A percentile compares a stretch with the other conserved stretches of the same genome.
Conservation (phyloP, 2,113 vertebrate genomes). For the Gasterosteus nipponicus region DNA sequence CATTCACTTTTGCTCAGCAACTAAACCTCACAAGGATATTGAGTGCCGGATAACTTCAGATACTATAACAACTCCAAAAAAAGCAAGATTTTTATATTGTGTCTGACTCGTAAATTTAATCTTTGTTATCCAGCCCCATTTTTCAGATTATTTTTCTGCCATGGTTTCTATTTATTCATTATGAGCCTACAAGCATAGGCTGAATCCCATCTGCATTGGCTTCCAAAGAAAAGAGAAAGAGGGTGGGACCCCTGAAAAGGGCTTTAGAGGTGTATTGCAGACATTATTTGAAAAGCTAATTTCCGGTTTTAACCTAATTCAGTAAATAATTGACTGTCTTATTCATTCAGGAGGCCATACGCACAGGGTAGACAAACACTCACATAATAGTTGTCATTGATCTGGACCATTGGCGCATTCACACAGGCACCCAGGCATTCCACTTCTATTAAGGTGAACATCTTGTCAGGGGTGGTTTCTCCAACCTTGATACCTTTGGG, state of each 20-base stretch:
- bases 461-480: slow-evolving; percentile 94
- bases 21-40: background rate
- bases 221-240: background rate
- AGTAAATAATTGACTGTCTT: slow-evolving; percentile 25
- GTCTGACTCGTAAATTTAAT: slow-evolving; percentile 7
- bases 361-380: slow-evolving; percentile 75
- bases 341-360: slow-evolving; percentile 9
- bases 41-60: slow-evolving; percentile 11
- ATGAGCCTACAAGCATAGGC: background rate
- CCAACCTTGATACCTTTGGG: slow-evolving; percentile 93
- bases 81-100: slow-evolving; percentile 4
- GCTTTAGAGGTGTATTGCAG: background rate
- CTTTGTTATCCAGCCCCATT: background rate
- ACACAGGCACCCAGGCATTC: slow-evolving; percentile 98
- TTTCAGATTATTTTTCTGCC: background rate
- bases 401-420: slow-evolving; percentile 98
- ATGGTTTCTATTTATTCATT: background rate
- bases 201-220: slow-evolving; percentile 6
- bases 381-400: slow-evolving; percentile 99
- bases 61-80: slow-evolving; percentile 13
- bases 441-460: slow-evolving; percentile 95
- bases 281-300: slow-evolving; percentile 23
- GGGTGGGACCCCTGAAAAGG: background rate
- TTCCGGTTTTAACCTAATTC: slow-evolving; percentile 47
- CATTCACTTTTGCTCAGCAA: slow-evolving; percentile 25